Conservation (phyloP, 23 tunicate genomes). For the Pegea sp. region DNA sequence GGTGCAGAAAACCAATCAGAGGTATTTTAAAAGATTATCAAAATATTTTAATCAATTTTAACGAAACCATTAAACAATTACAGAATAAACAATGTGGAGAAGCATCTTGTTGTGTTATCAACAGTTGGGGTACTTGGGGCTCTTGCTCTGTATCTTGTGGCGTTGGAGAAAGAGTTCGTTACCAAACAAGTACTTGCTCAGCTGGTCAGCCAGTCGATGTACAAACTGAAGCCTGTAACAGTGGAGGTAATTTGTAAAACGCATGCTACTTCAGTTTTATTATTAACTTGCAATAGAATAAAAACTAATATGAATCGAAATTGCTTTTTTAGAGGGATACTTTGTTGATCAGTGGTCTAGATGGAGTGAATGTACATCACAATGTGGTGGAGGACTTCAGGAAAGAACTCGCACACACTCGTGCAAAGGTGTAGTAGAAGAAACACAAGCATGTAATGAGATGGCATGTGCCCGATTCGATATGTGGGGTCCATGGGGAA, state of each 20-base stretch:
- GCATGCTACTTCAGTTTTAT: too few relatives aligned
- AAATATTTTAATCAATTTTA: too few relatives aligned
- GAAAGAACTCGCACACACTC: constrained; percentile 9
- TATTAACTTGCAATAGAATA: neutral
- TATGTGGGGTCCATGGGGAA: constrained; percentile 20
- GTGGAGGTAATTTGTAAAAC: constrained; percentile 29
- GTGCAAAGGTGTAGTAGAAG: too few relatives aligned
- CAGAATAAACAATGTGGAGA: constrained; percentile 26
- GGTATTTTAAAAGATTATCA: too few relatives aligned
- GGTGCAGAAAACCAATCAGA: constrained; percentile 20
- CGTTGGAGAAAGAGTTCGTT: constrained; percentile 27
- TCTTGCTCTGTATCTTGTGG: constrained; percentile 31
- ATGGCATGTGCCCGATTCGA: constrained; percentile 16
- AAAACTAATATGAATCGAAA: too few relatives aligned
- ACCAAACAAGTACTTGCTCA: constrained; percentile 32
- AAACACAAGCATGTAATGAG: constrained; percentile 17
- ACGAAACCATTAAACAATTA: too few relatives aligned
- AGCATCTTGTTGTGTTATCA: constrained; percentile 20
- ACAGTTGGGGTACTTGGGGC: constrained; percentile 35
- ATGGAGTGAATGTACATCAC: constrained; percentile 12
- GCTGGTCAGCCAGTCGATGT: constrained; percentile 15
- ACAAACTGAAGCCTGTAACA: constrained; percentile 28
- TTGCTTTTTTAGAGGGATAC: too few relatives aligned
- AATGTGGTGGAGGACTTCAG: constrained; percentile 9
- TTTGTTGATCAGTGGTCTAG: too few relatives aligned